Percentiles rank a stretch among this genome's conserved stretches.
Conservation (phyloP, 2,888 invertebrate species). For the Nowickia ferox region DNA sequence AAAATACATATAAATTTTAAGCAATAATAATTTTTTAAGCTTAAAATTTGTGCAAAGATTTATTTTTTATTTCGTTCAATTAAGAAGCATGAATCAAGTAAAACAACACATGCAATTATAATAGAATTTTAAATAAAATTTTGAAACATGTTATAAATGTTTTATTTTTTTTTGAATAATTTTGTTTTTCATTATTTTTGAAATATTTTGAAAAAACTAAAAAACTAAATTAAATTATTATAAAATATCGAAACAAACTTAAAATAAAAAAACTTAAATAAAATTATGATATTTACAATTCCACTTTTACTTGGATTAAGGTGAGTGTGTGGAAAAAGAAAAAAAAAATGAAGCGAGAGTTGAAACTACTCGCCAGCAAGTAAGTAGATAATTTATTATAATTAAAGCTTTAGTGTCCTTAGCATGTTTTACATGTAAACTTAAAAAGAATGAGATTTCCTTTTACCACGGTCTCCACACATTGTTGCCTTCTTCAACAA, state of each 20-base stretch:
- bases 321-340: conserved; percentile 22
- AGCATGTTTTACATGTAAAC: conserved; percentile 48
- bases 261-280: conserved; percentile 34
- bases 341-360: background rate
- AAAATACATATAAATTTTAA: conserved; percentile 52
- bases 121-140: conserved; percentile 26
- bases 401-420: conserved; percentile 71
- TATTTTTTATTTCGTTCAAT: conserved; percentile 44
- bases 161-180: conserved; percentile 46
- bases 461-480: conserved; percentile 75
- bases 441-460: background rate
- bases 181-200: conserved; percentile 39
- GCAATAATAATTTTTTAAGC: conserved; percentile 62
- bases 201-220: conserved; percentile 47
- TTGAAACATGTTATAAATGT: conserved; percentile 44
- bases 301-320: conserved; percentile 5
- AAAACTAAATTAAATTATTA: conserved; percentile 67
- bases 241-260: conserved; percentile 61
- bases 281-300: conserved; percentile 32
- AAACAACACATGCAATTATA: conserved; percentile 32
- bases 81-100: conserved; percentile 64
- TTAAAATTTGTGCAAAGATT: background rate
- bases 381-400: conserved; percentile 13
- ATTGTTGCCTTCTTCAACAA: conserved; percentile 45
- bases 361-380: conserved; percentile 50